These are phyloP conservation scores for Lottia scabra DNA, from an alignment of 2,888 invertebrate species.

Conservation along the genomic window DNA sequence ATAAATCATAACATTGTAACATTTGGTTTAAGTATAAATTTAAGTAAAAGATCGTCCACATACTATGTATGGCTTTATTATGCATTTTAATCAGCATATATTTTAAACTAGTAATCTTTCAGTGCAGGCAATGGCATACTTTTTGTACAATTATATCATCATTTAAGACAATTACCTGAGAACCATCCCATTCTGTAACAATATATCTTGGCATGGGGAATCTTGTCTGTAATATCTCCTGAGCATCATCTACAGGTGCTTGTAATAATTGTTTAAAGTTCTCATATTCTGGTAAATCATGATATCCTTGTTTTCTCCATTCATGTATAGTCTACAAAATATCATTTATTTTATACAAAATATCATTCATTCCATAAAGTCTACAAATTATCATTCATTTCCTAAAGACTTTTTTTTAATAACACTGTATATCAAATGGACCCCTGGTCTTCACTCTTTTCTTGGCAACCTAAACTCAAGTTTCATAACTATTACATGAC, in stretches of 20 bases:
- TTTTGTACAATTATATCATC: too few relatives aligned
- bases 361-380: background rate
- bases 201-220: conserved; percentile 99
- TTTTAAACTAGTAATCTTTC: too few relatives aligned
- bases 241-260: conserved; percentile 97
- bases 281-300: conserved; percentile 96
- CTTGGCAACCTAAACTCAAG: too few relatives aligned
- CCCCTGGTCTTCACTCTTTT: too few relatives aligned
- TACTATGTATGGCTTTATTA: too few relatives aligned
- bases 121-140: too few relatives aligned
- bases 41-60: too few relatives aligned
- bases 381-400: background rate
- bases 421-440: background rate
- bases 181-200: conserved; percentile 98
- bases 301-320: conserved; percentile 94
- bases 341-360: background rate
- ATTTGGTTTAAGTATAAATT: too few relatives aligned
- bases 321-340: conserved; percentile 88
- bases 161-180: conserved; percentile 78
- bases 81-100: too few relatives aligned
- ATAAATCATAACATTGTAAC: conserved; percentile 17
- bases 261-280: conserved; percentile 95
- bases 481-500: too few relatives aligned
- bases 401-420: too few relatives aligned
- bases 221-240: conserved; percentile 93